phyloP scores from a whole-genome alignment of 2,888 invertebrate species.

The Morpho helenor region DNA sequence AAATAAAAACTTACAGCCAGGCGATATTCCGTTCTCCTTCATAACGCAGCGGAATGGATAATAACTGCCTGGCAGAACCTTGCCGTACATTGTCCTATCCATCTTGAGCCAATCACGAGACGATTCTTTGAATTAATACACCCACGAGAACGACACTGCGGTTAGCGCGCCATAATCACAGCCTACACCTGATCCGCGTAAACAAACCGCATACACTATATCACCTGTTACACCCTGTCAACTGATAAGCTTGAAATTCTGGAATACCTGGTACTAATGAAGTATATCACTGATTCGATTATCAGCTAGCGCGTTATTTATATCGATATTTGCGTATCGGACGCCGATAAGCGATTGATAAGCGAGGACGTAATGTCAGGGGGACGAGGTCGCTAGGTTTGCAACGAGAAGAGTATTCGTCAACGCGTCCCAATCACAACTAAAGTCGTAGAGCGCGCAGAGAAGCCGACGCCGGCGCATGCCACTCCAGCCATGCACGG shows the following conservation, averaged over 20 bases:
- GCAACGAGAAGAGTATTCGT: slow-evolving; percentile 64
- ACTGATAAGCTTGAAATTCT: slow-evolving; percentile 14
- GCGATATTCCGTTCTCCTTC: slow-evolving; percentile 89
- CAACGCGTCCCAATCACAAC: slow-evolving; percentile 71
- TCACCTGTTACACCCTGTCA: slow-evolving; percentile 6
- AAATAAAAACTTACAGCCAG: slow-evolving; percentile 87
- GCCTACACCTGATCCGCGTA: slow-evolving; percentile 55
- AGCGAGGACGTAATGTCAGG: slow-evolving; percentile 56
- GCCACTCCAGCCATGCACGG: slow-evolving; percentile 50
- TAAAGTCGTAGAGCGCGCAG: slow-evolving; percentile 34
- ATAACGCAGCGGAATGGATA: slow-evolving; percentile 92
- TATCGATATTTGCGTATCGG: slow-evolving; percentile 49
- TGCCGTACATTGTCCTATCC: slow-evolving; percentile 95
- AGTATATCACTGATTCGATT: slow-evolving; percentile 29
- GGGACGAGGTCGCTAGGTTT: slow-evolving; percentile 27
- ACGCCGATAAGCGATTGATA: slow-evolving; percentile 45
- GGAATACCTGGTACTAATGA: background rate
- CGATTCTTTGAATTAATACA: slow-evolving; percentile 64
- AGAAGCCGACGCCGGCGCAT: slow-evolving; percentile 57
- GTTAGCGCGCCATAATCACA: slow-evolving; percentile 71
- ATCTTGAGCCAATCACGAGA: slow-evolving; percentile 76
- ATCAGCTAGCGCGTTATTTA: slow-evolving; percentile 32
- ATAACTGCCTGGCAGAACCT: slow-evolving; percentile 90
- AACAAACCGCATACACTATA: slow-evolving; percentile 28
- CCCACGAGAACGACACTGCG: slow-evolving; percentile 61